Conservation (phyloP, 2,113 vertebrate species). For the Neotoma lepida region DNA sequence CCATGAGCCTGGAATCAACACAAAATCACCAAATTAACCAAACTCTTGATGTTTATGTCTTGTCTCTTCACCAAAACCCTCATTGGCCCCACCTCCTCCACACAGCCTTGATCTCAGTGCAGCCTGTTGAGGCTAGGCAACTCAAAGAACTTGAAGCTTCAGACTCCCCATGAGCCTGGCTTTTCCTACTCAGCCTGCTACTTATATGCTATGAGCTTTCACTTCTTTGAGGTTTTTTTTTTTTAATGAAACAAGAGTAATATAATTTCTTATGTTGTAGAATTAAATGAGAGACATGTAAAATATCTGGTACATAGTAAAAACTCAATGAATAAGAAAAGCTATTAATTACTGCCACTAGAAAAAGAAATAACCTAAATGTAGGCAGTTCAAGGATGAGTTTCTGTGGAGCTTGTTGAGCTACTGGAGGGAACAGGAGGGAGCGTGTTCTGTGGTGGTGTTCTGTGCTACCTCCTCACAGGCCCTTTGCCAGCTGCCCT, state of each 20-base stretch:
- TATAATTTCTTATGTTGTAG: not conserved
- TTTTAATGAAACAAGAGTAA: not conserved
- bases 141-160: not conserved
- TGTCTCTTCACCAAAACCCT: not conserved
- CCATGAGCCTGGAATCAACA: not conserved
- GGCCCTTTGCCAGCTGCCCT: not conserved
- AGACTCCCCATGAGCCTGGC: not conserved
- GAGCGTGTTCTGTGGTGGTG: rapidly evolving
- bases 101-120: not conserved
- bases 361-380: not conserved
- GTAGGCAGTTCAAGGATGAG: not conserved
- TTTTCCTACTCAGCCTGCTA: not conserved
- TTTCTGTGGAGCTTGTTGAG: not conserved
- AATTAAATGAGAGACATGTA: not conserved
- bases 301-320: not conserved
- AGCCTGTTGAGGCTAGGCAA: not conserved
- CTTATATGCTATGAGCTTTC: not conserved
- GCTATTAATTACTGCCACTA: conserved; percentile 1
- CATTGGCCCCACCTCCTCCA: too few species aligned
- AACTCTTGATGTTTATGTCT: not conserved
- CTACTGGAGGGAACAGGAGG: not conserved
- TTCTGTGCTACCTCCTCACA: not conserved
- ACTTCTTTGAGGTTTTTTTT: not conserved
- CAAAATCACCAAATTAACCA: not conserved
- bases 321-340: not conserved